Conservation (phyloP, 2,113 vertebrate species). For the Pachypanchax playfairii region DNA sequence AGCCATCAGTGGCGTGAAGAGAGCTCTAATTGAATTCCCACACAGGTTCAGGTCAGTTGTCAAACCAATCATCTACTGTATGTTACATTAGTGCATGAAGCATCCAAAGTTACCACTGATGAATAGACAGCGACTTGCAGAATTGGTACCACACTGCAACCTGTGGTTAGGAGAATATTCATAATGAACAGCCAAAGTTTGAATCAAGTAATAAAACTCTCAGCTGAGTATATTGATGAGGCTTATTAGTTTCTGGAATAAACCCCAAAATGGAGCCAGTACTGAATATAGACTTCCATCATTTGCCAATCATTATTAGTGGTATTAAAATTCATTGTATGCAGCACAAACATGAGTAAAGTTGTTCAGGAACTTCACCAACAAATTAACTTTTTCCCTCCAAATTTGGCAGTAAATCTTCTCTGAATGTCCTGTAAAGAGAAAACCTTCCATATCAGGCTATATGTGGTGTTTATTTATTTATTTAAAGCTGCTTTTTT, state of each 20-base stretch:
- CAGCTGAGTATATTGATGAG: not conserved
- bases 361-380: not conserved
- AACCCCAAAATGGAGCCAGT: not conserved
- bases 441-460: too few relatives aligned
- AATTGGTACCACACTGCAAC: not conserved
- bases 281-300: not conserved
- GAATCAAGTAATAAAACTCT: conserved; percentile 8
- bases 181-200: conserved; percentile 29
- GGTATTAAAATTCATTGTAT: not conserved
- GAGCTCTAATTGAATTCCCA: conserved; percentile 34
- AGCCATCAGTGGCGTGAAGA: conserved; percentile 10
- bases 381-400: not conserved
- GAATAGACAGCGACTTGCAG: conserved; percentile 1
- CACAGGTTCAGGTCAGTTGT: conserved; percentile 48
- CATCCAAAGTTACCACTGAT: not conserved
- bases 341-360: not conserved
- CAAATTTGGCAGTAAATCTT: too few relatives aligned
- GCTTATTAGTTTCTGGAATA: not conserved
- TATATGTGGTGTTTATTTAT: too few relatives aligned
- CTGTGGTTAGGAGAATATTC: conserved; percentile 1
- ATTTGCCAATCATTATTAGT: not conserved
- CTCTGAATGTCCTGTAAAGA: too few relatives aligned
- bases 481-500: not conserved
- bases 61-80: conserved; percentile 27
- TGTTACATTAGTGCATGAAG: conserved; percentile 34